Evolutionary conservation across 1,140 invertebrate genomes (phyloP).

Genomic region (Orussus abietinus): DNA sequence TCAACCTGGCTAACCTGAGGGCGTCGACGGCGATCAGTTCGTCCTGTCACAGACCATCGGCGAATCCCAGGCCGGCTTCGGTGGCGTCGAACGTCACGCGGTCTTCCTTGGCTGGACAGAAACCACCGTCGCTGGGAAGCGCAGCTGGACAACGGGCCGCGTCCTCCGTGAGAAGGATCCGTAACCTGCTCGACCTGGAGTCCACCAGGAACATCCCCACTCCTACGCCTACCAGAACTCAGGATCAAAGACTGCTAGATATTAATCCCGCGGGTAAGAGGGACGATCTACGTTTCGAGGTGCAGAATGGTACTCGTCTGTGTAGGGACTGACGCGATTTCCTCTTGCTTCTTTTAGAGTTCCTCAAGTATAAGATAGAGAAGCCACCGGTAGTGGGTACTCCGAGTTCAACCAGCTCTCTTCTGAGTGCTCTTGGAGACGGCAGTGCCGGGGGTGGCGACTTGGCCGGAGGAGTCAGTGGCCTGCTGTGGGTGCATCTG

Average conservation of each 20-base stretch:
- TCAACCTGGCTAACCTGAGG: conserved; percentile 50
- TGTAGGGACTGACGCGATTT: too few relatives aligned
- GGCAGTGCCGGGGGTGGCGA: conserved; percentile 37
- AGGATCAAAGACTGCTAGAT: conserved; percentile 69
- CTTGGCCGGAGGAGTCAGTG: conserved; percentile 70
- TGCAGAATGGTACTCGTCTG: too few relatives aligned
- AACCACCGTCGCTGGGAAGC: conserved; percentile 36
- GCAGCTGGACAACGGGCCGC: conserved; percentile 60
- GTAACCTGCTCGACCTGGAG: conserved; percentile 72
- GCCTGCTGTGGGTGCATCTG: conserved; percentile 86
- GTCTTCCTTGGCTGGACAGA: conserved; percentile 39
- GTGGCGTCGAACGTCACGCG: conserved; percentile 45
- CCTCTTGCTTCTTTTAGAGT: conserved; percentile 61
- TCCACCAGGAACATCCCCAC: conserved; percentile 60
- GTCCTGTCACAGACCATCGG: conserved; percentile 40
- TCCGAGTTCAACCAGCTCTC: conserved; percentile 49
- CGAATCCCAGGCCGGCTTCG: conserved; percentile 42
- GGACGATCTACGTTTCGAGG: too few relatives aligned
- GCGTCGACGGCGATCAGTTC: conserved; percentile 51
- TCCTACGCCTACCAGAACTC: conserved; percentile 67
- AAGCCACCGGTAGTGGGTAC: conserved; percentile 62
- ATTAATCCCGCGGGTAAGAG: conserved; percentile 80
- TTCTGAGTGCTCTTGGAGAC: conserved; percentile 47
- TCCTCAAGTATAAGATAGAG: conserved; percentile 88
- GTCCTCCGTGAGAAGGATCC: conserved; percentile 71